Evolutionary conservation across 2,888 invertebrate genomes (phyloP).

Genomic region (Sipha maydis): DNA sequence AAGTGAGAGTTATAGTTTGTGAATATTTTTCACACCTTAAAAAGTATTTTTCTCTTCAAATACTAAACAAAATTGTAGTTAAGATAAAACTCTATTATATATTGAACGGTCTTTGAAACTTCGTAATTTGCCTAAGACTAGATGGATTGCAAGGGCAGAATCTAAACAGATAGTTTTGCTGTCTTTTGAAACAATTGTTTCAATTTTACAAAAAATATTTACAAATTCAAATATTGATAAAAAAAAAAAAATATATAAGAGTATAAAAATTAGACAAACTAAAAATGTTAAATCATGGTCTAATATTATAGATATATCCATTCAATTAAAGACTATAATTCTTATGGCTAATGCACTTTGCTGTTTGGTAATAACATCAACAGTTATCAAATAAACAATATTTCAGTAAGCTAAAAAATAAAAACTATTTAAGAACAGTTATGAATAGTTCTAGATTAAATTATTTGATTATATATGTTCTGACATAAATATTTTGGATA

Average conservation of each 20-base stretch:
- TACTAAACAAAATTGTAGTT: too few relatives aligned
- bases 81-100: too few relatives aligned
- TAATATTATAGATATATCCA: too few relatives aligned
- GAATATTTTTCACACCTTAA: too few relatives aligned
- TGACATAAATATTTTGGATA: neutral
- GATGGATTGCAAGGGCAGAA: slow-evolving; percentile 12
- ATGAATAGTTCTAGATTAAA: neutral
- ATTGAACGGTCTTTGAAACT: too few relatives aligned
- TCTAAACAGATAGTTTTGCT: neutral
- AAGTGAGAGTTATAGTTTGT: too few relatives aligned
- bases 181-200: slow-evolving; percentile 17
- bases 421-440: neutral
- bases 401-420: neutral
- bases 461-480: neutral
- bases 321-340: too few relatives aligned
- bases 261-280: neutral
- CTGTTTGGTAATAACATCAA: too few relatives aligned
- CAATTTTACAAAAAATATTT: neutral
- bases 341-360: too few relatives aligned
- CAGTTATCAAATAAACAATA: neutral
- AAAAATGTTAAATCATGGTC: too few relatives aligned
- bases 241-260: slow-evolving; percentile 12
- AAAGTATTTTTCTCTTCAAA: too few relatives aligned
- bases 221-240: neutral
- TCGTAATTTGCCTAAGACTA: neutral